These are phyloP conservation scores for Tupaia tana DNA, from an alignment of 2,113 vertebrate genomes.

Conservation along the genomic window DNA sequence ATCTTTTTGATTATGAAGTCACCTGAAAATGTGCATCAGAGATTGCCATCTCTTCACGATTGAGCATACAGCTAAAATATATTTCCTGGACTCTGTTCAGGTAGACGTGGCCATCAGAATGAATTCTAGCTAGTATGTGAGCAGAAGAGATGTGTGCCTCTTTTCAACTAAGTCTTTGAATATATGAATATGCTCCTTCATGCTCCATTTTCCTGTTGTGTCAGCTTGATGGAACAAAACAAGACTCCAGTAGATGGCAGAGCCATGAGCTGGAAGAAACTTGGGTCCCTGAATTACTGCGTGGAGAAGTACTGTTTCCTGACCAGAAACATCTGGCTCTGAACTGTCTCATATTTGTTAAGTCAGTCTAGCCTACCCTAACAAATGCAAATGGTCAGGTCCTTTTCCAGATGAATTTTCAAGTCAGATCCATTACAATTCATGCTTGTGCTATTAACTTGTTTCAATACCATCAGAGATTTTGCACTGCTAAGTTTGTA, in stretches of 20 bases:
- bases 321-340: neutral
- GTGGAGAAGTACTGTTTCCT: neutral
- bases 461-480: slow-evolving; percentile 32
- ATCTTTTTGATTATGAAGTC: neutral
- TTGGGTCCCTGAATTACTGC: neutral
- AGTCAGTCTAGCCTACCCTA: neutral
- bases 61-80: neutral
- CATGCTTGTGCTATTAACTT: neutral
- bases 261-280: neutral
- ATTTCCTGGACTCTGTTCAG: neutral
- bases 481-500: neutral
- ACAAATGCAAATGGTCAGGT: neutral
- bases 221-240: neutral
- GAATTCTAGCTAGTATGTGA: neutral
- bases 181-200: neutral
- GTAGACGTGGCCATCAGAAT: neutral
- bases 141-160: neutral
- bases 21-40: neutral
- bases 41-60: neutral
- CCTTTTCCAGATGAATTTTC: neutral
- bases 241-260: neutral
- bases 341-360: neutral
- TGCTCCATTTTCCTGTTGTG: neutral
- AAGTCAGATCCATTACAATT: neutral
- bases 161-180: neutral